Percentiles rank a stretch among this genome's conserved stretches.
These are phyloP conservation scores for Pterostichus niger DNA, from an alignment of 2,888 invertebrate genomes.

Conservation along the genomic window DNA sequence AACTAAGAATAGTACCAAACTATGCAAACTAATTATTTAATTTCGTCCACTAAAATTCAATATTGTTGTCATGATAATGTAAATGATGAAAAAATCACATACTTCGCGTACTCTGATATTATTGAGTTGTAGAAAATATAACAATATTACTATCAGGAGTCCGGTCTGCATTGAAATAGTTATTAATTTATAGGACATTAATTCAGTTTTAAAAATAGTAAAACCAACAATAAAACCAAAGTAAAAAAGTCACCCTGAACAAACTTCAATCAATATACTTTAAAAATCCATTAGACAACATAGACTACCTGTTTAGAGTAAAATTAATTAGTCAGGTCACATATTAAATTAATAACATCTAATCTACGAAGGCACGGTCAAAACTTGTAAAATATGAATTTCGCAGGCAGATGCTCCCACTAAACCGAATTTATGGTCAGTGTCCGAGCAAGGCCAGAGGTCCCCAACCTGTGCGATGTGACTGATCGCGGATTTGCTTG, in stretches of 20 bases:
- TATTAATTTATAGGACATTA: too few species aligned
- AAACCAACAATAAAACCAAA: neutral
- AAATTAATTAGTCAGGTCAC: slow-evolving; percentile 49
- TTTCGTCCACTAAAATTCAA: too few species aligned
- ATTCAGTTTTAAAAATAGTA: too few species aligned
- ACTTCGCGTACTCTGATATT: too few species aligned
- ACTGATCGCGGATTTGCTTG: neutral
- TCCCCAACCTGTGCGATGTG: slow-evolving; percentile 24
- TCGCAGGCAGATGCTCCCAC: slow-evolving; percentile 71
- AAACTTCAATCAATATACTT: neutral
- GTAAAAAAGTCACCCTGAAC: neutral
- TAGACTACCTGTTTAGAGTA: neutral
- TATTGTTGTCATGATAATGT: too few species aligned
- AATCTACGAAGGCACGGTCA: slow-evolving; percentile 58
- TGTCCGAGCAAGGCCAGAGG: slow-evolving; percentile 67
- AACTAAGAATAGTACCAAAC: too few species aligned
- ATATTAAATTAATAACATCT: slow-evolving; percentile 63
- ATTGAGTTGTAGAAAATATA: too few species aligned
- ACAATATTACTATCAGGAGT: too few species aligned
- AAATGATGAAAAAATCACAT: too few species aligned
- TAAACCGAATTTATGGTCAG: slow-evolving; percentile 71
- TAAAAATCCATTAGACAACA: slow-evolving; percentile 9
- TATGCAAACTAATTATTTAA: too few species aligned
- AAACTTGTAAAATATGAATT: slow-evolving; percentile 72
- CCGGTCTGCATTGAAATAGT: too few species aligned